A percentile compares a stretch with the other conserved stretches of the same genome.
phyloP scores from a whole-genome alignment of 2,113 vertebrate species.

The Mastomys coucha region DNA sequence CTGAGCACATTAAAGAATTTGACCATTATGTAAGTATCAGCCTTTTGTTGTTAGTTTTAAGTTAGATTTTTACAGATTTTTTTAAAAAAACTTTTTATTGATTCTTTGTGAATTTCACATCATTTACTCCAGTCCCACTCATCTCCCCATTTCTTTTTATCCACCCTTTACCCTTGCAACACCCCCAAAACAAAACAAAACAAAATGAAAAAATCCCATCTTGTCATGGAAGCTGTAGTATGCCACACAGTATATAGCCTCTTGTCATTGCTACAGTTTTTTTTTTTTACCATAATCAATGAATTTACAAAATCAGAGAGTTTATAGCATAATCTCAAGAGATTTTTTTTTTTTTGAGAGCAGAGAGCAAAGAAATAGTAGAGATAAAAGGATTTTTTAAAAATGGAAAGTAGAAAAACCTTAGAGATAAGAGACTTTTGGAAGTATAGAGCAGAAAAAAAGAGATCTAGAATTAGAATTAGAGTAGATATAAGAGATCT shows the following conservation, averaged over 20 bases:
- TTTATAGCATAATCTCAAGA: neutral
- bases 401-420: neutral
- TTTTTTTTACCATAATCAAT: neutral
- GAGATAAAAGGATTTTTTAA: neutral
- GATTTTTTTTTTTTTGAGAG: neutral
- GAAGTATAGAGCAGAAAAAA: neutral
- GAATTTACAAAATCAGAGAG: neutral
- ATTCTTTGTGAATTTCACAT: neutral
- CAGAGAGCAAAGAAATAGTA: neutral
- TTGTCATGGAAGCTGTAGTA: neutral
- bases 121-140: neutral
- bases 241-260: neutral
- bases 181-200: neutral
- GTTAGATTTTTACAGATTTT: neutral
- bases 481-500: neutral
- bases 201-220: neutral
- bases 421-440: neutral
- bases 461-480: too few species aligned
- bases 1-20: neutral
- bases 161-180: neutral
- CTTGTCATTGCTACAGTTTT: neutral
- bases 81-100: neutral
- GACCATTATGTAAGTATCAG: neutral
- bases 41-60: neutral
- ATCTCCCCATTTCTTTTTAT: neutral